Conservation (phyloP, 2,113 vertebrate genomes). For the Indicator indicator region DNA sequence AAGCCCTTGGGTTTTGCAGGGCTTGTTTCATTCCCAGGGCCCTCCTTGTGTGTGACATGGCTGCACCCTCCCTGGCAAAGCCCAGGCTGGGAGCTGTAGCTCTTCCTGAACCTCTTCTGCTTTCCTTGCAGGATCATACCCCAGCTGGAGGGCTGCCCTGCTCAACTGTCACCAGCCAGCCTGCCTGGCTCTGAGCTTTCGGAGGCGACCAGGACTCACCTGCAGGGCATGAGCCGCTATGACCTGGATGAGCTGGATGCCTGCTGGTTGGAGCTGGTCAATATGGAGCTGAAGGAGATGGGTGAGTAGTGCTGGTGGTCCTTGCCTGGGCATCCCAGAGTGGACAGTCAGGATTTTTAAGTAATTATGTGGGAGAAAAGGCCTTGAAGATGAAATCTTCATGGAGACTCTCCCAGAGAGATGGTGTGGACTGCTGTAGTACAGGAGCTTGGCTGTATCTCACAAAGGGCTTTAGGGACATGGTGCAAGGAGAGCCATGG, state of each 20-base stretch:
- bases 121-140: slow-evolving; percentile 74
- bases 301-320: slow-evolving; percentile 74
- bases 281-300: slow-evolving; percentile 92
- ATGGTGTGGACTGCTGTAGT: no score
- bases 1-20: neutral
- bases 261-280: slow-evolving; percentile 92
- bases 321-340: neutral
- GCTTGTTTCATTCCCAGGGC: neutral
- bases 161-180: slow-evolving; percentile 47
- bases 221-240: slow-evolving; percentile 86
- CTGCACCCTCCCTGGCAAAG: neutral
- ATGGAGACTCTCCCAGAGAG: neutral
- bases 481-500: neutral
- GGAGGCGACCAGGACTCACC: slow-evolving; percentile 74
- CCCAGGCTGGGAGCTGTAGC: accelerated
- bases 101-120: neutral
- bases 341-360: neutral
- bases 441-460: neutral
- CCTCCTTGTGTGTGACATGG: accelerated
- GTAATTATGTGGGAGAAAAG: neutral
- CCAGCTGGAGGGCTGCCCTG: slow-evolving; percentile 67
- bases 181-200: slow-evolving; percentile 65
- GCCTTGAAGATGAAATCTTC: neutral
- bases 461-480: accelerated
- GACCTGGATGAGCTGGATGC: slow-evolving; percentile 96